A percentile compares a stretch with the other conserved stretches of the same genome.
These are phyloP conservation scores for Thamnophis elegans DNA, from an alignment of 2,797 vertebrate genomes.

Conservation along the genomic window DNA sequence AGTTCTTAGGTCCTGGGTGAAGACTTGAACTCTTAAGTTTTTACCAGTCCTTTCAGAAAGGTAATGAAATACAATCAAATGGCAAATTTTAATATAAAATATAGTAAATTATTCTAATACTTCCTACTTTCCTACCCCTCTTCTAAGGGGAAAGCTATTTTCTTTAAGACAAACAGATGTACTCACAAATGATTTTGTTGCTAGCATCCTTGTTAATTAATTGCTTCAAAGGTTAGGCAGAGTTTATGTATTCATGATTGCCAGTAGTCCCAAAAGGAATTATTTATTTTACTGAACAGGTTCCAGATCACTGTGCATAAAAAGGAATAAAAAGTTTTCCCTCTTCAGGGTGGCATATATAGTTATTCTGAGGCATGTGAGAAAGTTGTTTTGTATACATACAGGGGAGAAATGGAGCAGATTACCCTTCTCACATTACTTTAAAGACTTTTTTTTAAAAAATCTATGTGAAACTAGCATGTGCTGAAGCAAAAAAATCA, in stretches of 20 bases:
- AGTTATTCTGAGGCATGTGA: not conserved
- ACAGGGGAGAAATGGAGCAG: not conserved
- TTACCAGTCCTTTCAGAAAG: not conserved
- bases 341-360: not conserved
- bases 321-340: not conserved
- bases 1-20: not conserved
- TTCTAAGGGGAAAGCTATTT: not conserved
- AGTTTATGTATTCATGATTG: conserved; percentile 9
- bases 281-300: conserved; percentile 33
- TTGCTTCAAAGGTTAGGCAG: conserved; percentile 17
- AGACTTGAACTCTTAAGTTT: not conserved
- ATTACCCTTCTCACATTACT: not conserved
- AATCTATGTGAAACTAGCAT: not conserved
- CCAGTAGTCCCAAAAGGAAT: conserved; percentile 5
- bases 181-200: conserved; percentile 6
- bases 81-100: not conserved
- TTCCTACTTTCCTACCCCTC: not conserved
- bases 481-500: not conserved
- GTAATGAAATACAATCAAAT: not conserved
- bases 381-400: not conserved
- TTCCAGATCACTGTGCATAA: conserved; percentile 19
- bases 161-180: not conserved
- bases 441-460: not conserved
- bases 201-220: conserved; percentile 10
- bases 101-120: not conserved